These are phyloP conservation scores for Drosophila nr. medialis DNA, from an alignment of 2,888 invertebrate species.

Conservation along the genomic window DNA sequence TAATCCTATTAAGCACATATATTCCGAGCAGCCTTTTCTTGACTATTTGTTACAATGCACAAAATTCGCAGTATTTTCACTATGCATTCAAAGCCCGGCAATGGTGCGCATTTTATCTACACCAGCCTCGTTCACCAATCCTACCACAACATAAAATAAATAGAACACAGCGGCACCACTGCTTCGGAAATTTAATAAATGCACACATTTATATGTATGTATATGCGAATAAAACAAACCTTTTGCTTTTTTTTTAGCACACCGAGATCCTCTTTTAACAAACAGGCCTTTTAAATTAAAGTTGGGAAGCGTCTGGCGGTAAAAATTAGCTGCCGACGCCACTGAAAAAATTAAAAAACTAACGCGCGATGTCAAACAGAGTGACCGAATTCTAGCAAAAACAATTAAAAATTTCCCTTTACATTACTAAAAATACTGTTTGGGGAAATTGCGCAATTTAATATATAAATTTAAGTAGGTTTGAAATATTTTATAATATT, in stretches of 20 bases:
- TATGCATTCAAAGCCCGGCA: constrained; percentile 39
- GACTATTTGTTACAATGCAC: constrained; percentile 8
- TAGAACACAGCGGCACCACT: not conserved
- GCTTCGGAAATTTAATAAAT: not conserved
- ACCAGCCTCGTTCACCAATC: constrained; percentile 40
- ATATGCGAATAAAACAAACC: constrained; percentile 53
- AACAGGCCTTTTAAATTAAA: constrained; percentile 8
- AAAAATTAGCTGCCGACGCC: constrained; percentile 60
- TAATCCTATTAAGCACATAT: constrained; percentile 16
- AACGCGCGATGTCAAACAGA: constrained; percentile 45
- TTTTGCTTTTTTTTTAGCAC: constrained; percentile 22
- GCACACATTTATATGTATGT: not conserved
- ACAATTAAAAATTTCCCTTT: constrained; percentile 1
- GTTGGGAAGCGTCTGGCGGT: not conserved
- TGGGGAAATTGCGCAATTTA: too few species aligned
- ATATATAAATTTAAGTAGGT: not conserved
- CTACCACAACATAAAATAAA: constrained; percentile 69
- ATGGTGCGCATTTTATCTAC: constrained; percentile 53
- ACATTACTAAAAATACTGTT: not conserved
- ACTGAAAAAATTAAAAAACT: constrained; percentile 67
- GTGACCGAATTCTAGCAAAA: constrained; percentile 34
- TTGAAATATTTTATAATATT: not conserved
- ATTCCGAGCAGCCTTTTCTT: constrained; percentile 8
- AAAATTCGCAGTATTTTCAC: constrained; percentile 9
- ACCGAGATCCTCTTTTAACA: not conserved